Base-by-base conservation (phyloP, 2,113 vertebrate genomes). In the Siniperca chuatsi region DNA sequence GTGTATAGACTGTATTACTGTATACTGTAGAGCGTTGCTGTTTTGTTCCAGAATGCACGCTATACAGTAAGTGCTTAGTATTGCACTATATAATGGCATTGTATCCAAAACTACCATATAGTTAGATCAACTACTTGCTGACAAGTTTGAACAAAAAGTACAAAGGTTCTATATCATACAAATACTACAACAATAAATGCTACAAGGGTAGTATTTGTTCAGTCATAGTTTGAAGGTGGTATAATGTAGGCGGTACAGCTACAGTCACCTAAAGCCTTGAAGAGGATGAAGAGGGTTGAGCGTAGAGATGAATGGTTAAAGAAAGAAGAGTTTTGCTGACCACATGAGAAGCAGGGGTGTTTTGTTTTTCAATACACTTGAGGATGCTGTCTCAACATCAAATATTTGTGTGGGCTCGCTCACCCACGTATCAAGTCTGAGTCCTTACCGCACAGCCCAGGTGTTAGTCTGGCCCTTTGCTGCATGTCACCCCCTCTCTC, bases 101-200 rank as follows among this genome's bases (percentile, higher is more conserved):
- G 13, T 65, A n/a, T 33, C 10, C 1, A n/a, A 33, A 65, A 79
- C 21, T 37, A 55, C 15, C 21, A 58, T 11, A 50, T 4, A 1
- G 46, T 62, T 37, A 21, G 29, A 54, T 64, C 20, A 35, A 57
- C 10, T 29, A 20, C 35, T 66, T 72, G 29, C 37, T 25, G 8
- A 40, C 42, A 23, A 75, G 82, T 82, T 79, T 85, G 75, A 75
- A 40, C 40, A 66, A 68, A 46, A 72, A 70, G 25, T 7, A 58
- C 7, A 65, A 75, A 23, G 5, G 18, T 12, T 1, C n/a, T 23
- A 9, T 37, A 4, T 42, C 1, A 78, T 8, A 71, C 48, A 73
- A 78, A 35, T 65, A 69, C 13, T 65, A 25, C 1, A 71, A 50
- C 9, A 46, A 18, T 23, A 57, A 60, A 74, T 65, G 55, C n/a